Evolutionary conservation across 2,797 vertebrate genomes (phyloP).

Genomic region (Rhodeus uyekii): DNA sequence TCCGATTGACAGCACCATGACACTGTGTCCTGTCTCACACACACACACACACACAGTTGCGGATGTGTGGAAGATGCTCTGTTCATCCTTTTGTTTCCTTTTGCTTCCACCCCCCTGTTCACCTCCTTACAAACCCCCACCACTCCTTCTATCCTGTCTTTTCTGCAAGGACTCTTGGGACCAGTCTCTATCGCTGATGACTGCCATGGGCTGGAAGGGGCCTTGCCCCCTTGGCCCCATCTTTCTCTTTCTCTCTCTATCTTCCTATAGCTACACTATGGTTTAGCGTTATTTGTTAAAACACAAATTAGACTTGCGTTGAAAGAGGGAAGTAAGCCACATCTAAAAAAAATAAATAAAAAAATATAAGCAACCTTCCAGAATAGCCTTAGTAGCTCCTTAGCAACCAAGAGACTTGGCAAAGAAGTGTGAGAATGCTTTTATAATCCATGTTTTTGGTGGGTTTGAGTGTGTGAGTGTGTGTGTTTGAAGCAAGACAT

Average conservation of each 20-base stretch:
- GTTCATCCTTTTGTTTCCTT: constrained; percentile 81
- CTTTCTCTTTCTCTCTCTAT: constrained; percentile 32
- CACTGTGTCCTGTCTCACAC: constrained; percentile 51
- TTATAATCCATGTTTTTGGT: constrained; percentile 13
- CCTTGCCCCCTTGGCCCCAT: constrained; percentile 34
- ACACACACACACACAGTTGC: constrained; percentile 39
- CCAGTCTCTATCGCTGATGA: constrained; percentile 75
- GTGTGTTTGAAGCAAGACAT: constrained; percentile 1
- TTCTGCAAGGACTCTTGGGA: constrained; percentile 68
- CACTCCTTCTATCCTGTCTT: constrained; percentile 66
- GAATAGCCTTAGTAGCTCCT: neutral
- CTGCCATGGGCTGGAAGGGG: constrained; percentile 62
- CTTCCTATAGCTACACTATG: constrained; percentile 9
- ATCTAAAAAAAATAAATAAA: neutral
- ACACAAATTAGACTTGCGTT: neutral
- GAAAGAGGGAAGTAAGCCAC: neutral
- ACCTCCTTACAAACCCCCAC: constrained; percentile 30
- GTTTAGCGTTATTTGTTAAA: neutral
- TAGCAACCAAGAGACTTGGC: neutral
- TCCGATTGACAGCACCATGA: constrained; percentile 64
- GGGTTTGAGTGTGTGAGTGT: neutral
- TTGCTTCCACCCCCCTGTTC: constrained; percentile 50
- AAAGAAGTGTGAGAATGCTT: neutral
- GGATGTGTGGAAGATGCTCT: constrained; percentile 73
- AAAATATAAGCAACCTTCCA: neutral